Conservation (phyloP, 2,888 invertebrate genomes). For the Eristalis pertinax region DNA sequence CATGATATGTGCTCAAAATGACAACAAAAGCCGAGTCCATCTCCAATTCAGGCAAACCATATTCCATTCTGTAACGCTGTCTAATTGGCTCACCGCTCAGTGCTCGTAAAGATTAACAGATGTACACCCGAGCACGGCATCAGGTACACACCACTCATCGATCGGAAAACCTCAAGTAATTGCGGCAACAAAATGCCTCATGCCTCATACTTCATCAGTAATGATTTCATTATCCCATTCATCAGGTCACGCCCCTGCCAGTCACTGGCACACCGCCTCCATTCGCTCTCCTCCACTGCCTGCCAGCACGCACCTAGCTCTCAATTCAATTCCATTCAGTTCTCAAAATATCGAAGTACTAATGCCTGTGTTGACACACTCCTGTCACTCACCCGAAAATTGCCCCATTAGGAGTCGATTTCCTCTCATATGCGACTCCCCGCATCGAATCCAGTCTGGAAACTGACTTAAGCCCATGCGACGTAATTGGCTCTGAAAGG, state of each 20-base stretch:
- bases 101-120: too few species aligned
- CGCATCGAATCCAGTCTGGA: background rate
- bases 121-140: too few species aligned
- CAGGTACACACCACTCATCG: too few species aligned
- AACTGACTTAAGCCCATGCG: slow-evolving; percentile 48
- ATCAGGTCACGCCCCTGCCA: background rate
- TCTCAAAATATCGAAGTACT: slow-evolving; percentile 27
- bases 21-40: too few species aligned
- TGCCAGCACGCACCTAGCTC: background rate
- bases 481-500: slow-evolving; percentile 61
- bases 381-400: slow-evolving; percentile 42
- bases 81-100: too few species aligned
- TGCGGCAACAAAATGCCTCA: slow-evolving; percentile 16
- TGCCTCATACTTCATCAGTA: slow-evolving; percentile 8
- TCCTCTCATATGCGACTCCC: background rate
- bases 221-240: slow-evolving; percentile 46
- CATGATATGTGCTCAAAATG: too few species aligned
- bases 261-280: background rate
- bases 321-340: slow-evolving; percentile 47
- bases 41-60: too few species aligned
- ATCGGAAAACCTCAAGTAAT: background rate
- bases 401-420: slow-evolving; percentile 58
- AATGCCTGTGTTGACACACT: slow-evolving; percentile 31
- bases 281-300: slow-evolving; percentile 10
- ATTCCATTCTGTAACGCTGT: too few species aligned